Evolutionary conservation across 2,888 invertebrate species (phyloP), one percentile per base, ranked within the genome.

Genomic region (Sipunculus nudus): DNA sequence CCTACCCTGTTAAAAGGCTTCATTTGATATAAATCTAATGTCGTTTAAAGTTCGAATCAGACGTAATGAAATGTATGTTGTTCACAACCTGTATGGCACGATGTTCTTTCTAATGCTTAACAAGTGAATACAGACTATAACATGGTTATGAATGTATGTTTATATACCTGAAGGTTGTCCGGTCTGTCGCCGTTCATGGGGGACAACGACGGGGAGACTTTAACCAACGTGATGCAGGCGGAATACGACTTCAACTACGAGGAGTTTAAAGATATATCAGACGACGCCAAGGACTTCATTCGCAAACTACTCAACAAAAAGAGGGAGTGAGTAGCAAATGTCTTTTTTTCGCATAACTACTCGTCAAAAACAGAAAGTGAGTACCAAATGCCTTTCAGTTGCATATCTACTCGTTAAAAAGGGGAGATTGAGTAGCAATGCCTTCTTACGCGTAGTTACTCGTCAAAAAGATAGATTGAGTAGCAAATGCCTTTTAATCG

Each of bases 101-200:
- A n/a, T 55, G 21, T 32, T 25, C 21, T 25, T 43, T n/a, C 23
- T 43, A 26, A 10, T 43, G 43, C 26, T 13, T 4, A 25, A 25
- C 23, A 16, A 10, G 26, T 25, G 10, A 19, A 10, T 26, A 19
- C 3, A 43, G n/a, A 43, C 3, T 13, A 16, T 10, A 13, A 4
- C 19, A 43, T 43, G 3, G 43, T 19, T 40, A 40, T 40, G n/a
- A n/a, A n/a, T n/a, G n/a, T n/a, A n/a, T n/a, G n/a, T n/a, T n/a
- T n/a, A n/a, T n/a, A n/a, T n/a, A n/a, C n/a, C 64, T 66, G 3
- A 70, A 87, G 86, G 59, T 67, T 98, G 75, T 97, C 97, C 32
- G 98, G 98, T 4, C 86, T 99, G 61, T 98, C 97, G 5, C 98
- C 98, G 16, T 99, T 99, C 86, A 95, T 98, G 94, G 98, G 98